Evolutionary conservation across 1,140 invertebrate genomes (phyloP), one percentile per base, ranked within the genome.

Genomic region (Hyles vespertilio): DNA sequence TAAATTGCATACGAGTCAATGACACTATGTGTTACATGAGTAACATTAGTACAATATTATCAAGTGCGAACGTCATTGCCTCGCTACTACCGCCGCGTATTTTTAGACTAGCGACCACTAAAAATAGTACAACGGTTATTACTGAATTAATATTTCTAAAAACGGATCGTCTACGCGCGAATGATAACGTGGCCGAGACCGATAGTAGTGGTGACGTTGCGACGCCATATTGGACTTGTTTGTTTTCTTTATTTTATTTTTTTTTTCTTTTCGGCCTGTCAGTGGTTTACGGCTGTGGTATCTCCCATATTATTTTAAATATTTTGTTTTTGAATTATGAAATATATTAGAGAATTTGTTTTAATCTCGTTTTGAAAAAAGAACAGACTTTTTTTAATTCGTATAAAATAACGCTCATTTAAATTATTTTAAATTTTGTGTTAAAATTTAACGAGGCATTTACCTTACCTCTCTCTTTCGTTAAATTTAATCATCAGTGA

Each of bases 141-240:
- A 88, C 85, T 84, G 85, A 84, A 88, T 88, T 88, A 88, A 87
- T 88, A 88, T 88, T 88, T 88, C 85, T 88, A 88, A 88, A 88
- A 88, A 88, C 78, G 84, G 84, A 85, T 78, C 81, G 81, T 81
- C 80, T 86, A 82, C 82, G 77, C 77, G 72, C 64, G 51, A 70
- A 61, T 82, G 83, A 86, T 88, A 86, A 86, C 80, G 77, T 63
- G 70, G 54, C 76, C 70, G 79, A 80, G 77, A 79, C 74, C 77
- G 84, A 87, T 88, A 88, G 77, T 75, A 71, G 33, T 52, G 62
- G 62, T 80, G 85, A 84, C 82, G 84, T 83, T 63, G 63, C 60
- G 66, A 53, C 70, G 76, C 73, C 78, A 75, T 78, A 51, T 81
- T 81, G 63, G 55, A 70, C 74, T 74, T 45, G 70, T 79, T 78